Conservation (phyloP, 2,888 invertebrate species). For the Aporophyla nigra region DNA sequence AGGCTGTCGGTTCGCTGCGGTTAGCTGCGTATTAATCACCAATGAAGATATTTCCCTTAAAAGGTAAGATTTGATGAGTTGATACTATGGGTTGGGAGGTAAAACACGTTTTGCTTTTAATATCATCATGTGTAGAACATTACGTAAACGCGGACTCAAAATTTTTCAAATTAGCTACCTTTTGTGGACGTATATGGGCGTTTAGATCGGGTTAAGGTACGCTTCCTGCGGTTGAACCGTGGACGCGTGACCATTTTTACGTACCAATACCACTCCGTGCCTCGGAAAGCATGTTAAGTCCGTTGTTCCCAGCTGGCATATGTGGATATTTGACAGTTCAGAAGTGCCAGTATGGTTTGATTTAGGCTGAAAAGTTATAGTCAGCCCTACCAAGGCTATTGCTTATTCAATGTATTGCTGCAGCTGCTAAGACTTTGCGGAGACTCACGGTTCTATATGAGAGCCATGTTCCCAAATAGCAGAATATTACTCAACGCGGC, state of each 20-base stretch:
- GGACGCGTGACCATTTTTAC: too few species aligned
- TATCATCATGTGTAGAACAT: neutral
- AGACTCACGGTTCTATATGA: constrained; percentile 31
- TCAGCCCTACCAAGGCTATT: neutral
- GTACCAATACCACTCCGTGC: too few species aligned
- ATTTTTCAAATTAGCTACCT: too few species aligned
- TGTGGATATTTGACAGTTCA: too few species aligned
- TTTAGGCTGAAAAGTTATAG: too few species aligned
- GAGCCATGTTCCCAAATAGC: constrained; percentile 30
- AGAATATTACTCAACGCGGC: constrained; percentile 39
- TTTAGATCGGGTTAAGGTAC: too few species aligned
- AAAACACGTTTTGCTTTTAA: neutral
- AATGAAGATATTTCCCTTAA: constrained; percentile 43
- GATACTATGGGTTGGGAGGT: constrained; percentile 1
- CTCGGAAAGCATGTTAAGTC: too few species aligned
- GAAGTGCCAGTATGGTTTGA: neutral
- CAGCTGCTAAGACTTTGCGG: neutral
- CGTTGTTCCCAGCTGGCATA: too few species aligned
- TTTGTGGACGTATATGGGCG: too few species aligned
- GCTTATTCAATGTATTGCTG: neutral
- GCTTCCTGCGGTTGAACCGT: too few species aligned
- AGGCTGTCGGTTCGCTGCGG: constrained; percentile 51
- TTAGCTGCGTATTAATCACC: constrained; percentile 52
- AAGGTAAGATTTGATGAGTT: constrained; percentile 31
- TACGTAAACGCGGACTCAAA: neutral